Evolutionary conservation across 2,113 vertebrate species (phyloP).

Genomic region (Bos javanicus): DNA sequence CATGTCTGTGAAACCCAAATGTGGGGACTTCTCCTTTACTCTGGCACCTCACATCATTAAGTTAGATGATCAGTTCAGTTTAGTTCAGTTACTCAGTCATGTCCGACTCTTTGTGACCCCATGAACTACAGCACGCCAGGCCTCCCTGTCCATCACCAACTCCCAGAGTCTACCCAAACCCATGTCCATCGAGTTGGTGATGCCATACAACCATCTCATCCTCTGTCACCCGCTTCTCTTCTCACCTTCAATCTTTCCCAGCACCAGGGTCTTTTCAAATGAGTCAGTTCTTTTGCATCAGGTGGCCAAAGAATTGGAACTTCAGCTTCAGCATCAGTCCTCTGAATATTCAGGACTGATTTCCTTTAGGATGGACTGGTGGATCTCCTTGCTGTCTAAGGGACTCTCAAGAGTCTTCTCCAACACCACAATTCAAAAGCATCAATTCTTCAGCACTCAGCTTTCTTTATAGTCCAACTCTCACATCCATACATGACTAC

Average conservation of each 20-base stretch:
- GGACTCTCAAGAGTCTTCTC: background rate
- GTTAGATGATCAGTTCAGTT: background rate
- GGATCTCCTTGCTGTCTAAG: background rate
- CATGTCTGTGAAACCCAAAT: background rate
- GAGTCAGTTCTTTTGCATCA: background rate
- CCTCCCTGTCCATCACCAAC: background rate
- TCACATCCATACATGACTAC: background rate
- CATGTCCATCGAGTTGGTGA: background rate
- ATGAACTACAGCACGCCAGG: background rate
- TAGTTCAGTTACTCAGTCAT: rapidly evolving
- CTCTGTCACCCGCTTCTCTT: background rate
- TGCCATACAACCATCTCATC: background rate
- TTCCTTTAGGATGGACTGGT: background rate
- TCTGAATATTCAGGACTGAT: background rate
- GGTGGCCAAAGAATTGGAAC: background rate
- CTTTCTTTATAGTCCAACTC: background rate
- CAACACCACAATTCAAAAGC: background rate
- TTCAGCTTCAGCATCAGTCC: background rate
- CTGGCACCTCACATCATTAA: background rate
- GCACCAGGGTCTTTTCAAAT: background rate
- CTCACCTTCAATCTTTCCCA: background rate
- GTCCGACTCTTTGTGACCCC: background rate
- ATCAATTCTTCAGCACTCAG: rapidly evolving
- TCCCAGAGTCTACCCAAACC: background rate
- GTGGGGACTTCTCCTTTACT: background rate